Base-by-base conservation (phyloP, 2,888 invertebrate genomes). In the Leucoma salicis region DNA sequence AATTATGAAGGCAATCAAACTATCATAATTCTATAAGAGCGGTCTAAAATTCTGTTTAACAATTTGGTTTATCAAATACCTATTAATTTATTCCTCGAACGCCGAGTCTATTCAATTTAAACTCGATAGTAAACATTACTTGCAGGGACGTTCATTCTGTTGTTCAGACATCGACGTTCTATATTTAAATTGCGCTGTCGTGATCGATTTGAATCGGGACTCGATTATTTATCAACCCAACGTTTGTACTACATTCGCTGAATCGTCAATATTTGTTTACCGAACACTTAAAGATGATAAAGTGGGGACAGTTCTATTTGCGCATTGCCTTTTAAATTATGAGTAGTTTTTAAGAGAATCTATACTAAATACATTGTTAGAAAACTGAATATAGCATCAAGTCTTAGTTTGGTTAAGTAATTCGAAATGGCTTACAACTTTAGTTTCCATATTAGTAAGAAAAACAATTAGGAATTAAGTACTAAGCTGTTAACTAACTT, bases 181-280 rank as follows among this genome's bases (percentile, higher is more conserved):
- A 57, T 57, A 67, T 74, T 73, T 66, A 56, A 63, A 67, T 69
- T 69, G 55, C 56, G 62, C 63, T 63, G 51, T 55, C 57, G 59
- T 49, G 59, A 46, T 58, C 49, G 53, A 58, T 59, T 57, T 49
- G 49, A 57, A 64, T 63, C 51, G 57, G 49, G 58, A 57, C 50
- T 57, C 42, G 46, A 59, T 59, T 59, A 55, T 63, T 39, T 35
- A 57, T 57, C 46, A 49, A 41, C 44, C 24, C 41, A 48, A 53
- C 44, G 49, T 27, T 54, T 32, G 55, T 39, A 53, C 45, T 58
- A 59, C 56, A 56, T 61, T 58, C 53, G 47, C 50, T 39, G 39
- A 41, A 31, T 46, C 31, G 42, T 56, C 53, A 54, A 50, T 56
- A 50, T 57, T 59, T 48, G 38, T 49, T 45, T 42, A 35, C 15